Conservation (phyloP, 37 sponge, comb jelly and placozoan species). For the Theonella swinhoei region DNA sequence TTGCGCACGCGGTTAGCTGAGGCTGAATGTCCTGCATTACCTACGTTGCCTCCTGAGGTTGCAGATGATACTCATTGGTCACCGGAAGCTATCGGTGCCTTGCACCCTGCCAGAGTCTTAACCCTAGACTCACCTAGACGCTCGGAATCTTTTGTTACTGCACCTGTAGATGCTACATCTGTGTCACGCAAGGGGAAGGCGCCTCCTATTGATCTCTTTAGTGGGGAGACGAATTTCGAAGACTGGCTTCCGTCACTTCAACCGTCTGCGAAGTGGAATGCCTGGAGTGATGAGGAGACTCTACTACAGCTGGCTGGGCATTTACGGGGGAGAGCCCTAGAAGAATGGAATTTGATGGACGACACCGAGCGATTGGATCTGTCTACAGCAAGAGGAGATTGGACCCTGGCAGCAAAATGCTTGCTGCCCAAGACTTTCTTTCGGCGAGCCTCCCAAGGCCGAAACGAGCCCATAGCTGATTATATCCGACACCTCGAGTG, state of each 20-base stretch:
- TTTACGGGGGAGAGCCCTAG: slow-evolving; percentile 29
- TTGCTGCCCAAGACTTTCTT: slow-evolving; percentile 65
- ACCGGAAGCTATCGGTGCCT: too few species aligned
- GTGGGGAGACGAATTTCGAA: slow-evolving; percentile 27
- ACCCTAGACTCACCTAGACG: too few species aligned
- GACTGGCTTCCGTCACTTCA: slow-evolving; percentile 46
- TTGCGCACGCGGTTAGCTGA: too few species aligned
- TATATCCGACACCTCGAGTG: slow-evolving; percentile 35
- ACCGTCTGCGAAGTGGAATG: slow-evolving; percentile 38
- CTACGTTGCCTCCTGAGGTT: too few species aligned
- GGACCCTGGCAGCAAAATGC: slow-evolving; percentile 8
- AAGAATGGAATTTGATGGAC: slow-evolving; percentile 40
- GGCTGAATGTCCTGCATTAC: too few species aligned
- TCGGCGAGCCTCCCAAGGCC: slow-evolving; percentile 28
- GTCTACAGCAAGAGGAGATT: too few species aligned
- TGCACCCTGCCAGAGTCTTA: too few species aligned
- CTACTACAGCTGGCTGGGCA: slow-evolving; percentile 57
- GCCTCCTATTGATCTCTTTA: slow-evolving; percentile 38
- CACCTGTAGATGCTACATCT: too few species aligned
- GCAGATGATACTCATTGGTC: too few species aligned
- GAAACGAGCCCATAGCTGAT: slow-evolving; percentile 38
- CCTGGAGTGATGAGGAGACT: slow-evolving; percentile 31
- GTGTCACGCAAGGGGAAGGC: too few species aligned
- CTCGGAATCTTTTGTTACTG: too few species aligned
- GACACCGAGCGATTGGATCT: slow-evolving; percentile 8